A percentile compares a stretch with the other conserved stretches of the same genome.
Conservation (phyloP, 2,888 invertebrate species). For the Phaonia tiefii region DNA sequence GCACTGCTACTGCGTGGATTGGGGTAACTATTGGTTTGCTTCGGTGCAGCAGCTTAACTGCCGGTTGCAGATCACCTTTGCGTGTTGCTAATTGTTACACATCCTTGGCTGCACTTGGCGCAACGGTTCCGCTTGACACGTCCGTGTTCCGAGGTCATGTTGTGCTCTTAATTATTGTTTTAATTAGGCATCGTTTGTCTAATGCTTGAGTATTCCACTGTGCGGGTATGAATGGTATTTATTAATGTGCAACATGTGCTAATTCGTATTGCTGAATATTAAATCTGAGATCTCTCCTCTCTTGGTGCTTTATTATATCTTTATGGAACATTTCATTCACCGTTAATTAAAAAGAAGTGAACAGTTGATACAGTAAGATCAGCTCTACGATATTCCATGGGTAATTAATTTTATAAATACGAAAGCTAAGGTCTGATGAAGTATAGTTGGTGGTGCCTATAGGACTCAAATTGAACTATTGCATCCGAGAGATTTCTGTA, state of each 20-base stretch:
- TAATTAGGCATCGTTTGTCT: slow-evolving; percentile 49
- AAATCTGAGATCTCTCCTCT: neutral
- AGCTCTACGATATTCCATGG: too few species aligned
- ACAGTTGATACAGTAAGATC: too few species aligned
- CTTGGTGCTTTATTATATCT: neutral
- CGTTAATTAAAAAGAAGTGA: slow-evolving; percentile 21
- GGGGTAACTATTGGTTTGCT: slow-evolving; percentile 45
- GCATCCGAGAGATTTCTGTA: too few species aligned
- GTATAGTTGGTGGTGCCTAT: too few species aligned
- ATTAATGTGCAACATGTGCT: neutral
- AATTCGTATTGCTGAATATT: neutral
- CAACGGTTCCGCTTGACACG: slow-evolving; percentile 69
- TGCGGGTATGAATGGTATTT: neutral
- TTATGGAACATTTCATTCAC: slow-evolving; percentile 24
- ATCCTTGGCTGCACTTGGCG: slow-evolving; percentile 68
- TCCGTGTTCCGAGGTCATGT: slow-evolving; percentile 58
- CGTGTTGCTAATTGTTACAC: slow-evolving; percentile 65
- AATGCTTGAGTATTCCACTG: neutral
- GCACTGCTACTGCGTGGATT: neutral
- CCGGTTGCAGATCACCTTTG: slow-evolving; percentile 46
- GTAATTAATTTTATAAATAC: too few species aligned
- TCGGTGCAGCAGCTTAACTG: slow-evolving; percentile 41
- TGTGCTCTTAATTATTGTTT: slow-evolving; percentile 62
- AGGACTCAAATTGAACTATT: too few species aligned
- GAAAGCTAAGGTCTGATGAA: too few species aligned